Evolutionary conservation across 2,797 vertebrate species (phyloP).

Genomic region (Gobio occitaniae): DNA sequence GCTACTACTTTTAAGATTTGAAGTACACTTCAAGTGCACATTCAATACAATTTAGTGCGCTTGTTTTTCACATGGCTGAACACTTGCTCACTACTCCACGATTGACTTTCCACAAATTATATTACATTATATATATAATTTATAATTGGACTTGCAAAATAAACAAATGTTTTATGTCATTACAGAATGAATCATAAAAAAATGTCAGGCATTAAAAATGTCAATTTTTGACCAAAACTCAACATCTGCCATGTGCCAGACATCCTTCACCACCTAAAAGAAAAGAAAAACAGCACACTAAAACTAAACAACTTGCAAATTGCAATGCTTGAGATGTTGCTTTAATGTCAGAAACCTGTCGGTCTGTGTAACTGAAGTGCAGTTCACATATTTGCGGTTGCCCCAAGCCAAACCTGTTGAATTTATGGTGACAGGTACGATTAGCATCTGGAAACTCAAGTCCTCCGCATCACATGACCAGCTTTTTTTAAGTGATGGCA

Average conservation of each 20-base stretch:
- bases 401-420: constrained; percentile 65
- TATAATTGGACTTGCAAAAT: background rate
- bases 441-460: constrained; percentile 78
- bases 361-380: constrained; percentile 54
- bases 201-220: background rate
- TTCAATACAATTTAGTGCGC: no score
- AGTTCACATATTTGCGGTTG: constrained; percentile 58
- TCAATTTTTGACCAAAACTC: background rate
- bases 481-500: constrained; percentile 76
- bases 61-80: no score
- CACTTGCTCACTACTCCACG: no score
- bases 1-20: no score
- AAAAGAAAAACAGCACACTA: background rate
- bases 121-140: background rate
- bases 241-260: background rate
- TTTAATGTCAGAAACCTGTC: constrained; percentile 38
- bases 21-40: no score
- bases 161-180: background rate
- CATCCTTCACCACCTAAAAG: background rate
- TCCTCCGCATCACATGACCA: constrained; percentile 75
- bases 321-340: constrained; percentile 21
- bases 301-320: constrained; percentile 26
- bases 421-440: constrained; percentile 78
- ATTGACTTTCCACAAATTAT: no score
- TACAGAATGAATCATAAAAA: background rate